phyloP scores from a whole-genome alignment of 2,797 vertebrate genomes.

The Tragelaphus eurycerus region DNA sequence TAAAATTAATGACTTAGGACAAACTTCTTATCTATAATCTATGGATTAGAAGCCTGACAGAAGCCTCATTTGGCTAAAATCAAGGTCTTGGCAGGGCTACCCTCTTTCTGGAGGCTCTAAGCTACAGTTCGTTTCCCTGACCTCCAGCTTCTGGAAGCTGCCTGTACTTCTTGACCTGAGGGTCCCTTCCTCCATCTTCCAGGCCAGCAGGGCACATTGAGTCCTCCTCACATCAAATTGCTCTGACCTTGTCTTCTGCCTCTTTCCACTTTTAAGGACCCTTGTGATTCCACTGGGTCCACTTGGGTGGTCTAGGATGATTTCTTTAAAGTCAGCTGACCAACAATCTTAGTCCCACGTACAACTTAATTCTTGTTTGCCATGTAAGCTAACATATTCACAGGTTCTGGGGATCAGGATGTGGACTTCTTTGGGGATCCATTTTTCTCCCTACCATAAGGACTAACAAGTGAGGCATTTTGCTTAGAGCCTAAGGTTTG shows the following conservation, averaged over 20 bases:
- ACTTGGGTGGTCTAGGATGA: too few species aligned
- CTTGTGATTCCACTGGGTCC: neutral
- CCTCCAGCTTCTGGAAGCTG: neutral
- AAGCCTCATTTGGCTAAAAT: neutral
- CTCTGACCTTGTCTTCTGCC: neutral
- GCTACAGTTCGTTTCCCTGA: neutral
- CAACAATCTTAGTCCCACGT: neutral
- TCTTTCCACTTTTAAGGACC: neutral
- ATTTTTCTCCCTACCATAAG: neutral
- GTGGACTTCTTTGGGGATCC: neutral
- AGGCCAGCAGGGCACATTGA: neutral
- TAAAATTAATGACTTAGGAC: neutral
- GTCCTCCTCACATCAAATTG: neutral
- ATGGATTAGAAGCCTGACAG: neutral
- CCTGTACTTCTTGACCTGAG: neutral
- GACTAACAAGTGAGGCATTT: neutral
- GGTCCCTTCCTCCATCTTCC: neutral
- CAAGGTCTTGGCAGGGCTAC: neutral
- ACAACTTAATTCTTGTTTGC: neutral
- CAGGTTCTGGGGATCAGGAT: neutral
- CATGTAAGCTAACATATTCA: neutral
- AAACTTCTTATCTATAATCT: neutral
- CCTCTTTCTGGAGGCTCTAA: neutral
- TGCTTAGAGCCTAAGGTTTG: neutral
- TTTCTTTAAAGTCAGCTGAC: neutral